A percentile compares a stretch with the other conserved stretches of the same genome.
phyloP scores from a whole-genome alignment of 2,797 vertebrate genomes.

The Cossypha dichroa region DNA sequence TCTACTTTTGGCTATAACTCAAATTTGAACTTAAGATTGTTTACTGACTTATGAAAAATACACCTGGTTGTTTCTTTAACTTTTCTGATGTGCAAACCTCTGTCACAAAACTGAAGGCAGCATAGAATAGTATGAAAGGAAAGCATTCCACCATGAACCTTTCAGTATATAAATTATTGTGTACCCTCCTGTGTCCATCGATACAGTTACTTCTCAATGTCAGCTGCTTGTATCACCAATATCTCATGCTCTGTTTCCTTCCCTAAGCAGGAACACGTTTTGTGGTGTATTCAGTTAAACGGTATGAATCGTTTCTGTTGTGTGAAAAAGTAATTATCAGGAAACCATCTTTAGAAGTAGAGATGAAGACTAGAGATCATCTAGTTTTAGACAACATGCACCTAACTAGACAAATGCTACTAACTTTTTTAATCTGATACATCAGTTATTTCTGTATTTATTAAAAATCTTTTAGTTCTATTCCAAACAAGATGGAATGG shows the following conservation, averaged over 20 bases:
- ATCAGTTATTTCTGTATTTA: background rate
- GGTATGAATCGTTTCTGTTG: background rate
- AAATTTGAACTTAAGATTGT: background rate
- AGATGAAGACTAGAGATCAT: background rate
- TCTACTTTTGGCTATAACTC: background rate
- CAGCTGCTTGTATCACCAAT: background rate
- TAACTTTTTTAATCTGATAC: background rate
- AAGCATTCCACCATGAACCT: background rate
- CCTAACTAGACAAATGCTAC: background rate
- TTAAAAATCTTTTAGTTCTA: background rate
- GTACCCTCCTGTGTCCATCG: no score
- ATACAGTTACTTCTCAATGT: background rate
- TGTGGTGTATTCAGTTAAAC: background rate
- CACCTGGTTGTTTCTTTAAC: background rate
- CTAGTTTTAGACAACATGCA: background rate
- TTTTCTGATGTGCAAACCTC: background rate
- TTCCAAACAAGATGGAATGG: background rate
- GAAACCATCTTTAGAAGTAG: background rate
- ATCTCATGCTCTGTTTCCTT: background rate
- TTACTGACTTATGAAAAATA: background rate
- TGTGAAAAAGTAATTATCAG: background rate
- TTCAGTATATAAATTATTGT: background rate
- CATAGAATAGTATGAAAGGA: background rate
- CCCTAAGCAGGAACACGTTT: background rate
- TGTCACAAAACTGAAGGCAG: background rate